These are phyloP conservation scores for Chaenodraco wilsoni DNA, from an alignment of 2,797 vertebrate species.

Conservation along the genomic window DNA sequence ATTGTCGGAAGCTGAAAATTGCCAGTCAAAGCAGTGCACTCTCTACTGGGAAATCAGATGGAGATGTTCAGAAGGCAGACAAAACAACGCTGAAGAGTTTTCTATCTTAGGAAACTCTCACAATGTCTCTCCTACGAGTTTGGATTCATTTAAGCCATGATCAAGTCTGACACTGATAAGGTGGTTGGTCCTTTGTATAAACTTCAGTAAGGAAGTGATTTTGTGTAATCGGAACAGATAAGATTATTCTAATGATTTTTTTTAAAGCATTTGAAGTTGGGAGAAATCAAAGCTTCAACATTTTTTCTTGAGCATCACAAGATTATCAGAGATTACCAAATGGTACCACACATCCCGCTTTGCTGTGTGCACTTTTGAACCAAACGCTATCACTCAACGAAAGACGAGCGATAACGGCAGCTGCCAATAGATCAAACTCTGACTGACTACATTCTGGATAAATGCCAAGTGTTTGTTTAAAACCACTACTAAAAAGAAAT, in stretches of 20 bases:
- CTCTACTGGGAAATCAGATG: conserved; percentile 79
- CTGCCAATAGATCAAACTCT: conserved; percentile 52
- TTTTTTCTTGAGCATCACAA: conserved; percentile 8
- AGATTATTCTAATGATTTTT: background rate
- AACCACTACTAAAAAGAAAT: conserved; percentile 26
- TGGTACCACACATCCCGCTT: conserved; percentile 15
- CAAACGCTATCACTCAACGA: conserved; percentile 18
- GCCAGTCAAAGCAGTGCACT: conserved; percentile 62
- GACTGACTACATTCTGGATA: conserved; percentile 39
- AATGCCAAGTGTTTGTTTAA: conserved; percentile 60
- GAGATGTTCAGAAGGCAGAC: conserved; percentile 64
- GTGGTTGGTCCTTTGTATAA: conserved; percentile 9
- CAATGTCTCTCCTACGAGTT: conserved; percentile 57
- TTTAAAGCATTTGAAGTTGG: conserved; percentile 4
- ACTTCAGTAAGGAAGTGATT: conserved; percentile 23
- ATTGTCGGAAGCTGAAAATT: conserved; percentile 74
- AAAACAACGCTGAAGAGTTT: conserved; percentile 71
- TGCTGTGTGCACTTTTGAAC: conserved; percentile 21
- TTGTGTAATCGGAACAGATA: conserved; percentile 35
- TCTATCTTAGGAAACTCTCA: conserved; percentile 63
- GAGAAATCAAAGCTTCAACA: background rate
- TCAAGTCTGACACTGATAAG: conserved; percentile 53
- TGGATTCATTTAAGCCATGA: conserved; percentile 50
- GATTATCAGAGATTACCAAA: conserved; percentile 25
- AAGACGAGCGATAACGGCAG: conserved; percentile 50